Percentiles rank a stretch among this genome's conserved stretches.
Conservation (phyloP, 1,140 invertebrate genomes). For the Zaprionus gabonicus region DNA sequence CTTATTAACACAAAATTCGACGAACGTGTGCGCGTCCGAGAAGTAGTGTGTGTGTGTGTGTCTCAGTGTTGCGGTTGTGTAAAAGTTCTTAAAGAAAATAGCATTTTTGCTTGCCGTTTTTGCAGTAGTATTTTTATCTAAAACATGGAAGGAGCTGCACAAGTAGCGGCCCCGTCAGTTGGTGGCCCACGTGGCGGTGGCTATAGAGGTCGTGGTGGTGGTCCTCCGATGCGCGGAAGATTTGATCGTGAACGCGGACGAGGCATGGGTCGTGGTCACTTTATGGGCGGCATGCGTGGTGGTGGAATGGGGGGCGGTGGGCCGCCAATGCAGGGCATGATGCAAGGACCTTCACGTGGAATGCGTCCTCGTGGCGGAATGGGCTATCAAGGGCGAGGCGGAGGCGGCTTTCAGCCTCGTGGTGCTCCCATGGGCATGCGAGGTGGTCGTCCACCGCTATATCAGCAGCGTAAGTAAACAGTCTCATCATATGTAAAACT, state of each 20-base stretch:
- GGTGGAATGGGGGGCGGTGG: constrained; percentile 74
- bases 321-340: constrained; percentile 75
- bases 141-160: constrained; percentile 73
- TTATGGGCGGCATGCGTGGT: constrained; percentile 78
- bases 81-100: constrained; percentile 36
- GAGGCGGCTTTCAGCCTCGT: constrained; percentile 76
- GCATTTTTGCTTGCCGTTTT: constrained; percentile 3
- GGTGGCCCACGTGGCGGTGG: constrained; percentile 77
- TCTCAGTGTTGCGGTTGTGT: constrained; percentile 38
- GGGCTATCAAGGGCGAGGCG: constrained; percentile 71
- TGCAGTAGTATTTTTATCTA: constrained; percentile 3
- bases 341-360: constrained; percentile 70
- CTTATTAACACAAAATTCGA: constrained; percentile 5
- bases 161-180: constrained; percentile 62
- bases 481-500: background rate
- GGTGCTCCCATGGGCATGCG: constrained; percentile 80
- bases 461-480: constrained; percentile 73
- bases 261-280: constrained; percentile 78
- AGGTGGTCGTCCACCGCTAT: constrained; percentile 75
- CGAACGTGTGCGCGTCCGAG: constrained; percentile 50
- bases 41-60: constrained; percentile 36
- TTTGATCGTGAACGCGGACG: constrained; percentile 79
- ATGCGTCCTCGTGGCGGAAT: constrained; percentile 75
- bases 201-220: constrained; percentile 76
- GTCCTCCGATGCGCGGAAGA: constrained; percentile 74